phyloP scores from a whole-genome alignment of 2,797 vertebrate genomes.

The Sphaeramia orbicularis region DNA sequence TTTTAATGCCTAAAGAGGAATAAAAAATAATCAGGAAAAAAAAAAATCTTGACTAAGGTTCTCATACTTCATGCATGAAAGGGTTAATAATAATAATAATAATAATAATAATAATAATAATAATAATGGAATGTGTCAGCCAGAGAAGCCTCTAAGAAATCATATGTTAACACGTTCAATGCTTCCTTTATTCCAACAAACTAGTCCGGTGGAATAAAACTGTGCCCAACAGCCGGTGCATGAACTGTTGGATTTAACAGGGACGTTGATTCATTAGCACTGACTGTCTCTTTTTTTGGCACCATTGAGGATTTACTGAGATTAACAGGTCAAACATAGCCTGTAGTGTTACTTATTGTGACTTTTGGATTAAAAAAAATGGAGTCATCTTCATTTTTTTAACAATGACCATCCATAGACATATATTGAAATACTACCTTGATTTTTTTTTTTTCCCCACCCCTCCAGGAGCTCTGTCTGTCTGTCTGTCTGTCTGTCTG shows the following conservation, averaged over 20 bases:
- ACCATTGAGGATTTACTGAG: slow-evolving; percentile 23
- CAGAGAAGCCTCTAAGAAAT: slow-evolving; percentile 18
- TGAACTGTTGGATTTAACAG: slow-evolving; percentile 24
- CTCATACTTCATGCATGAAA: too few species aligned
- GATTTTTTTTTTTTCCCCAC: neutral
- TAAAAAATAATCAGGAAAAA: too few species aligned
- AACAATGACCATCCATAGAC: neutral
- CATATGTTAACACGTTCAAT: slow-evolving; percentile 49
- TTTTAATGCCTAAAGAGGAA: too few species aligned
- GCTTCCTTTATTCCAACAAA: slow-evolving; percentile 12
- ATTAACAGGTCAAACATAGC: slow-evolving; percentile 34
- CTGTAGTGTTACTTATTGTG: slow-evolving; percentile 8
- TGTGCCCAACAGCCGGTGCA: slow-evolving; percentile 32
- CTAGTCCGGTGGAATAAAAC: slow-evolving; percentile 11
- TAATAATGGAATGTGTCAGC: slow-evolving; percentile 38
- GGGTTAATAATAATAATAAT: too few species aligned
- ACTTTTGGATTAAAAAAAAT: neutral
- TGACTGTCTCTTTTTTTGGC: slow-evolving; percentile 41
- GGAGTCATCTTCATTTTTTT: neutral
- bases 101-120: too few species aligned
- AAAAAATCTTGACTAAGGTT: too few species aligned
- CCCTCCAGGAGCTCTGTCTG: neutral
- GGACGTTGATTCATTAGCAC: slow-evolving; percentile 37
- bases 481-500: too few species aligned
- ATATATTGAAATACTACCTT: neutral